A percentile compares a stretch with the other conserved stretches of the same genome.
Evolutionary conservation across 2,113 vertebrate species (phyloP).

Genomic region (Pangasianodon gigas): DNA sequence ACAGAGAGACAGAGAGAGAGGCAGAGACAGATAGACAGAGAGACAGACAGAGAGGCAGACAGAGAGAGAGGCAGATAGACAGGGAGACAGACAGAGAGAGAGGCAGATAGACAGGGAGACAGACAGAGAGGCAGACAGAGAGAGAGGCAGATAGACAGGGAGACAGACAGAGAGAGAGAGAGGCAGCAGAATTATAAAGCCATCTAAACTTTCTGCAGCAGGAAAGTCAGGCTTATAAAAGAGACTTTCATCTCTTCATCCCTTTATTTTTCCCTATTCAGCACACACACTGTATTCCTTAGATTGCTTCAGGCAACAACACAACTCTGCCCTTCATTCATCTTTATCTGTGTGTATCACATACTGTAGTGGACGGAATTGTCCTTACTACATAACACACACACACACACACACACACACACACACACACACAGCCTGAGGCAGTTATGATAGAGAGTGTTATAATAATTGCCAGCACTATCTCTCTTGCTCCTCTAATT

Average conservation of each 20-base stretch:
- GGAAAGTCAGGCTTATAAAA: not conserved
- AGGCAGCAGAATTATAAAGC: not conserved
- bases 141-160: not conserved
- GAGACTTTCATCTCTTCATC: not conserved
- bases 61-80: too few relatives aligned
- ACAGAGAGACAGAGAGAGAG: too few relatives aligned
- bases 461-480: conserved; percentile 1
- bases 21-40: too few relatives aligned
- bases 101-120: too few relatives aligned
- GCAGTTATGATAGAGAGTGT: not conserved
- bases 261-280: not conserved
- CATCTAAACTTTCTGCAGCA: not conserved
- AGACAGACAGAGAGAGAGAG: not conserved
- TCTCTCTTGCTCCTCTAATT: not conserved
- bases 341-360: conserved; percentile 7
- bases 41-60: too few relatives aligned
- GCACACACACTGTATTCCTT: not conserved
- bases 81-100: too few relatives aligned
- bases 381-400: not conserved
- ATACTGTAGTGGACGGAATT: not conserved
- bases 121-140: too few relatives aligned
- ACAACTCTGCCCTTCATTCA: not conserved
- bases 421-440: not conserved
- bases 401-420: not conserved
- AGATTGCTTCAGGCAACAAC: not conserved